A percentile compares a stretch with the other conserved stretches of the same genome.
These are phyloP conservation scores for Channa argus DNA, from an alignment of 2,113 vertebrate genomes.

Conservation along the genomic window DNA sequence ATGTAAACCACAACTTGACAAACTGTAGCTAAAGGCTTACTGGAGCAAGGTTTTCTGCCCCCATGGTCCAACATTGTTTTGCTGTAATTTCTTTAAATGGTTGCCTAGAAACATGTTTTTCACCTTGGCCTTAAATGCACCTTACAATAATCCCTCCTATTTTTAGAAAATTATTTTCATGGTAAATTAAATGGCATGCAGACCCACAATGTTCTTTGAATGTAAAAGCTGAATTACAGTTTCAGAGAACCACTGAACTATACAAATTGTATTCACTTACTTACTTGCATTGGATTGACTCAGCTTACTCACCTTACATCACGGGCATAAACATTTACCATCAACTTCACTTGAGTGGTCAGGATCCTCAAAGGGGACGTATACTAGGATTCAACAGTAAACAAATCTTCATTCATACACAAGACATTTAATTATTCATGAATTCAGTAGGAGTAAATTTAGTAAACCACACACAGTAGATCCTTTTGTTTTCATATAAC, in stretches of 20 bases:
- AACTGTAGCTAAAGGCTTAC: background rate
- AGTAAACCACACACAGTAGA: background rate
- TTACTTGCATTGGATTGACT: too few relatives aligned
- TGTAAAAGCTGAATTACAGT: too few relatives aligned
- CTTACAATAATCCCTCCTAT: background rate
- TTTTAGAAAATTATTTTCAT: background rate
- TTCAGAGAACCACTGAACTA: too few relatives aligned
- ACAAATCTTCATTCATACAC: constrained; percentile 24
- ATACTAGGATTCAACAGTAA: constrained; percentile 1
- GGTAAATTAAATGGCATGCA: background rate
- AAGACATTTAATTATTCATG: too few relatives aligned
- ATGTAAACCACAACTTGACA: background rate
- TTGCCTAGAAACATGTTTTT: background rate
- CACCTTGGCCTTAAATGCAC: background rate
- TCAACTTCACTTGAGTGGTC: too few relatives aligned
- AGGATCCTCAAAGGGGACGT: too few relatives aligned
- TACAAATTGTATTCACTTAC: too few relatives aligned
- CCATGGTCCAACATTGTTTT: background rate
- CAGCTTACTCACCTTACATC: too few relatives aligned
- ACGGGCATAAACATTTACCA: too few relatives aligned
- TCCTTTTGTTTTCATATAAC: background rate
- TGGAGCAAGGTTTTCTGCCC: background rate
- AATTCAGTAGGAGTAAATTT: constrained; percentile 10
- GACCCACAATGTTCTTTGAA: too few relatives aligned
- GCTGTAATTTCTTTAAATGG: background rate